Evolutionary conservation across 2,113 vertebrate genomes (phyloP).

Genomic region (Polyodon spathula): DNA sequence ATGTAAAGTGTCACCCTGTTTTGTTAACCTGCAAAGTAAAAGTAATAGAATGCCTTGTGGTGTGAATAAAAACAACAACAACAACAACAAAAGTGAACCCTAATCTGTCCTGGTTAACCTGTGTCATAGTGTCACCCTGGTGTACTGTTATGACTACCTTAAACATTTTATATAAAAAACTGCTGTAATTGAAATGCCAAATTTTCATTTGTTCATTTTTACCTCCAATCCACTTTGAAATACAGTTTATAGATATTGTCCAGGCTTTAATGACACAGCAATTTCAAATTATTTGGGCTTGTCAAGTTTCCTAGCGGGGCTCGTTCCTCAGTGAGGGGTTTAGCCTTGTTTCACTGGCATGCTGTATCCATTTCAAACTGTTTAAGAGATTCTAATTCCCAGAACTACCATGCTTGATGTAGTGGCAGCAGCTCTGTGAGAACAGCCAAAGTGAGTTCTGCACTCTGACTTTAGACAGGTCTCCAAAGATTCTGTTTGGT

Average conservation of each 20-base stretch:
- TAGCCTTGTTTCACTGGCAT: conserved; percentile 29
- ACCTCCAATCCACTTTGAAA: not conserved
- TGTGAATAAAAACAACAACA: no score
- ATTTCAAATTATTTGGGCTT: conserved; percentile 5
- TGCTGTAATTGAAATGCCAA: not conserved
- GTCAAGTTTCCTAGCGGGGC: conserved; percentile 8
- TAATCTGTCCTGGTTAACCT: no score
- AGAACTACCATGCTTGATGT: conserved; percentile 29
- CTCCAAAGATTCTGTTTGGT: conserved; percentile 31
- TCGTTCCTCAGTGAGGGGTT: conserved; percentile 27
- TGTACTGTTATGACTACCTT: not conserved
- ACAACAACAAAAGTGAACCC: no score
- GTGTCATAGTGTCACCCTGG: not conserved
- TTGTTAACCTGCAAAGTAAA: no score
- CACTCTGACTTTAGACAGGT: conserved; percentile 30
- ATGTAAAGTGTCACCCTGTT: no score
- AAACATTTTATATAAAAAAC: not conserved
- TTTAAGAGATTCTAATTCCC: conserved; percentile 37
- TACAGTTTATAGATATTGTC: conserved; percentile 1
- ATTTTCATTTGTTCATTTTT: not conserved
- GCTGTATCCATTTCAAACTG: conserved; percentile 44
- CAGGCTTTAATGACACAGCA: conserved; percentile 8
- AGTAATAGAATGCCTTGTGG: no score
- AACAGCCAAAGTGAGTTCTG: conserved; percentile 42
- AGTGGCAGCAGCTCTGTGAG: conserved; percentile 38